Evolutionary conservation across 2,113 vertebrate species (phyloP).

Genomic region (Polypterus senegalus): DNA sequence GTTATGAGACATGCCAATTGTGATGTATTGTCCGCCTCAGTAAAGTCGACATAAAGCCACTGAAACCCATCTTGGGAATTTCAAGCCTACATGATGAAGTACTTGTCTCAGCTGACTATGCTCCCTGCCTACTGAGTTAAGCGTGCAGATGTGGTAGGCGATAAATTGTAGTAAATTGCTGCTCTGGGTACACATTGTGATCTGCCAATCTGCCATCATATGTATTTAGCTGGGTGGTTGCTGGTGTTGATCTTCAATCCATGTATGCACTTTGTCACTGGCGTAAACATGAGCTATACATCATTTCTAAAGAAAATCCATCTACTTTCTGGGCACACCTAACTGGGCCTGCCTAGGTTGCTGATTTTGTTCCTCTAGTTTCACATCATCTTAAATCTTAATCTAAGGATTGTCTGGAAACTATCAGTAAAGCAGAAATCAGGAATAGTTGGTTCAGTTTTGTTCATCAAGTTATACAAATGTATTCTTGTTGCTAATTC

Average conservation of each 20-base stretch:
- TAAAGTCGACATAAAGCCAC: not conserved
- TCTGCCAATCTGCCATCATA: constrained; percentile 7
- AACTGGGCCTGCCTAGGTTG: not conserved
- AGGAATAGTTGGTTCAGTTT: too few species aligned
- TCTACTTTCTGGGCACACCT: not conserved
- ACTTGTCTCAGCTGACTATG: constrained; percentile 1
- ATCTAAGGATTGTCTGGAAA: too few species aligned
- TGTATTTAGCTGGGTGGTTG: constrained; percentile 1
- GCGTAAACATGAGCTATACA: not conserved
- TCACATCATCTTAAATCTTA: too few species aligned
- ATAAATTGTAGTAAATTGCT: constrained; percentile 8
- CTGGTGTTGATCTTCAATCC: not conserved
- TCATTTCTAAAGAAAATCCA: not conserved
- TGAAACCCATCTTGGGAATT: constrained; percentile 1
- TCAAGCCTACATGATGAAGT: not conserved
- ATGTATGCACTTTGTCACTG: not conserved
- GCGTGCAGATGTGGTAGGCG: constrained; percentile 5
- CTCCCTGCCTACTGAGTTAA: constrained; percentile 6
- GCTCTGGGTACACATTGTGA: not conserved
- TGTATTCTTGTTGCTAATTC: too few species aligned
- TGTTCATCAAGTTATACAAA: too few species aligned
- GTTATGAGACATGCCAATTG: too few species aligned
- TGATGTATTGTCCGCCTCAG: not conserved
- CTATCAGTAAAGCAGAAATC: too few species aligned
- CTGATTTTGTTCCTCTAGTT: too few species aligned